Evolutionary conservation across 2,888 invertebrate genomes (phyloP).

Genomic region (Cerastis leucographa): DNA sequence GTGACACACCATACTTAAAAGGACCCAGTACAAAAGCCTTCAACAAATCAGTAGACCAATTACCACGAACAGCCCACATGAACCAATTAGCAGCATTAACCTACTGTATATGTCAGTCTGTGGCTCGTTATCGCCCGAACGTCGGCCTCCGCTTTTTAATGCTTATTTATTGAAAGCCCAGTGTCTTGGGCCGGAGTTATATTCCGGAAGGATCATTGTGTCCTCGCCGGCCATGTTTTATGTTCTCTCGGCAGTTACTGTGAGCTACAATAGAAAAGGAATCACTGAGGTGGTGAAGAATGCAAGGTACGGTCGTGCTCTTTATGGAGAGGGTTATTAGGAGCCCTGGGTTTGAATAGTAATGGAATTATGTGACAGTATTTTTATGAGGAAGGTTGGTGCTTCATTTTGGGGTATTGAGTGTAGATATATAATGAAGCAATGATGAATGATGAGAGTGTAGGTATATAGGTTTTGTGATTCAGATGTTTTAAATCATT

Average conservation of each 20-base stretch:
- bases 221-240: conserved; percentile 82
- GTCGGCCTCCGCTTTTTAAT: conserved; percentile 82
- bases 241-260: conserved; percentile 63
- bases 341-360: conserved; percentile 43
- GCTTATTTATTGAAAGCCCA: conserved; percentile 88
- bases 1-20: neutral
- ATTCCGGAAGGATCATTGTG: conserved; percentile 83
- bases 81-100: conserved; percentile 61
- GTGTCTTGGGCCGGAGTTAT: conserved; percentile 76
- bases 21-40: conserved; percentile 15
- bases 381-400: conserved; percentile 20
- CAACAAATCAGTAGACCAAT: conserved; percentile 48
- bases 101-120: conserved; percentile 67
- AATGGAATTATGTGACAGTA: conserved; percentile 37
- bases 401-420: conserved; percentile 2
- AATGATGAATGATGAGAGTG: too few species aligned
- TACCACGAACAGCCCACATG: conserved; percentile 42
- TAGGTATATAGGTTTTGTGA: too few species aligned
- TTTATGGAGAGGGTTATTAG: conserved; percentile 52
- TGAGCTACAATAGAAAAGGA: conserved; percentile 67
- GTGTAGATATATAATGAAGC: conserved; percentile 5
- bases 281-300: conserved; percentile 62
- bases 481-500: too few species aligned
- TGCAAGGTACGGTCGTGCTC: conserved; percentile 31
- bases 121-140: conserved; percentile 79